phyloP scores from a whole-genome alignment of 2,888 invertebrate species.

The Pseudococcus jackbeardsleyi region DNA sequence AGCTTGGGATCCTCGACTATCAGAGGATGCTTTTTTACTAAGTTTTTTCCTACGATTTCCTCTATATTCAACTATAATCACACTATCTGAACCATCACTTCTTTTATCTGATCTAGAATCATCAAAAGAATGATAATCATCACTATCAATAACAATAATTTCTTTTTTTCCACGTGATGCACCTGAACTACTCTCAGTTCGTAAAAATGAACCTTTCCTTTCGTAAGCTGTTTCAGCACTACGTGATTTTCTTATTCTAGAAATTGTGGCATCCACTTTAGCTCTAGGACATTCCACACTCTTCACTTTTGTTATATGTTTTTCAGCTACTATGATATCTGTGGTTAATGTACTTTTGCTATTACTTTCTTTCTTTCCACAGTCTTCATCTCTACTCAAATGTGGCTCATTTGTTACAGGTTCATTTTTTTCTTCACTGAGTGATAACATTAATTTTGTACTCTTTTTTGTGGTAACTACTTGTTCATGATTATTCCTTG shows the following conservation, averaged over 20 bases:
- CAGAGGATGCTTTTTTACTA: constrained; percentile 65
- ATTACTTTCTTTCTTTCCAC: neutral
- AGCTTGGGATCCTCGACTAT: constrained; percentile 60
- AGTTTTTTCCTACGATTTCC: constrained; percentile 67
- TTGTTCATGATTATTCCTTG: constrained; percentile 65
- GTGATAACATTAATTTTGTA: constrained; percentile 65
- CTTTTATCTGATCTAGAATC: constrained; percentile 59
- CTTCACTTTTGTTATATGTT: constrained; percentile 53
- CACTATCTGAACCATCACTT: constrained; percentile 66
- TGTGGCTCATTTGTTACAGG: neutral
- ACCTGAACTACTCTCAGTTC: constrained; percentile 8
- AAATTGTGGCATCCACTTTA: neutral
- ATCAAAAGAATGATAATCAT: constrained; percentile 67
- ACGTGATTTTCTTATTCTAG: constrained; percentile 53
- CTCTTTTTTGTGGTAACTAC: constrained; percentile 67
- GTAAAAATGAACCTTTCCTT: constrained; percentile 52
- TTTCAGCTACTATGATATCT: neutral
- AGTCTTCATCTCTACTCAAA: neutral
- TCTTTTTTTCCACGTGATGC: constrained; percentile 65
- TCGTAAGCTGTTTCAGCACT: constrained; percentile 62
- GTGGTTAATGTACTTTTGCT: neutral
- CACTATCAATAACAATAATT: constrained; percentile 68
- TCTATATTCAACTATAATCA: constrained; percentile 68
- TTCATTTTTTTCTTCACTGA: constrained; percentile 64
- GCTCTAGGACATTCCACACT: constrained; percentile 53